phyloP scores from a whole-genome alignment of 2,888 invertebrate genomes.

The Parnassius orleans region DNA sequence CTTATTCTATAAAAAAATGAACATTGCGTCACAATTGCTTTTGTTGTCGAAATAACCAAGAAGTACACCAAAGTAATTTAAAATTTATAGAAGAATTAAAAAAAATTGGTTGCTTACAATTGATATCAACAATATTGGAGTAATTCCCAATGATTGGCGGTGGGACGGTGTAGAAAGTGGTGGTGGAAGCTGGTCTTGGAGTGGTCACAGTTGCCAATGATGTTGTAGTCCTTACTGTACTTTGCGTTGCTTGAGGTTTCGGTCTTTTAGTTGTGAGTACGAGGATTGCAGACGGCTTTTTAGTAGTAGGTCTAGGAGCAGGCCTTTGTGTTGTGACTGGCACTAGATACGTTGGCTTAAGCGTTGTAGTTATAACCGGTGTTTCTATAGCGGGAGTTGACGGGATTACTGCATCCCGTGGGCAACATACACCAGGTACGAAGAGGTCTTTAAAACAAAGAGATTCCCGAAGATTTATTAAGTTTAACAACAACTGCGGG shows the following conservation, averaged over 20 bases:
- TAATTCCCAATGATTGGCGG: constrained; percentile 62
- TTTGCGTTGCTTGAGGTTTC: constrained; percentile 48
- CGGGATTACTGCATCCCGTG: constrained; percentile 73
- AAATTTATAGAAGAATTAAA: not conserved
- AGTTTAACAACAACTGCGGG: constrained; percentile 90
- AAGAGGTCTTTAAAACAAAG: constrained; percentile 95
- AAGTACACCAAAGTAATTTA: too few relatives aligned
- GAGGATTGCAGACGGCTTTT: constrained; percentile 55
- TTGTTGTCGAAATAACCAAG: too few relatives aligned
- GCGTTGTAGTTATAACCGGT: constrained; percentile 59
- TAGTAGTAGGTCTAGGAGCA: constrained; percentile 40
- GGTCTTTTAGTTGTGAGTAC: constrained; percentile 57
- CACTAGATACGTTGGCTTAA: constrained; percentile 65
- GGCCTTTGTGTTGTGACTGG: constrained; percentile 67
- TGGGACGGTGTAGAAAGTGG: constrained; percentile 71
- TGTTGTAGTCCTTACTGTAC: constrained; percentile 39
- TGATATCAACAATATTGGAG: constrained; percentile 77
- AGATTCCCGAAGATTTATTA: constrained; percentile 90
- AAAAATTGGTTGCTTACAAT: constrained; percentile 61
- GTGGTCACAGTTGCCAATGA: constrained; percentile 47
- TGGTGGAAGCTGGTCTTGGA: constrained; percentile 47
- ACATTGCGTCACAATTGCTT: too few relatives aligned
- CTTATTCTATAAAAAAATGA: too few relatives aligned
- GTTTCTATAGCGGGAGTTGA: constrained; percentile 53
- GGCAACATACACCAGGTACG: constrained; percentile 96